These are phyloP conservation scores for Istiophorus platypterus DNA, from an alignment of 2,113 vertebrate genomes.

Conservation along the genomic window DNA sequence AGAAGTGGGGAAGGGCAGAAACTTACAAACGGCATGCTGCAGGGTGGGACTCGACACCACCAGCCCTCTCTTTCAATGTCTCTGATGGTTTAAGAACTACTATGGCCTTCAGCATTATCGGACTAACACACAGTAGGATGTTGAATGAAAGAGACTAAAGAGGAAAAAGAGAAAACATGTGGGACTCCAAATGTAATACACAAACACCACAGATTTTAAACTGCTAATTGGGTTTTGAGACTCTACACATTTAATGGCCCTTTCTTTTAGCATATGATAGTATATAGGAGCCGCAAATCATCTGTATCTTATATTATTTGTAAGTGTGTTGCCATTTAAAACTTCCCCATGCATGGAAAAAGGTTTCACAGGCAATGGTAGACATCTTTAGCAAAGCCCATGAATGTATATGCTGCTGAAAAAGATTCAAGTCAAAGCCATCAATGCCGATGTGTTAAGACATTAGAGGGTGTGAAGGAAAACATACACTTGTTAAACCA, in stretches of 20 bases:
- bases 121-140: constrained; percentile 55
- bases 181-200: constrained; percentile 18
- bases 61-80: constrained; percentile 53
- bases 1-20: constrained; percentile 68
- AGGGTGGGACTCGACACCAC: constrained; percentile 78
- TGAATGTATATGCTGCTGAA: background rate
- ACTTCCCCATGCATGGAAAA: no score
- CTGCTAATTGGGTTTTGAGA: background rate
- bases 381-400: background rate
- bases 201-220: constrained; percentile 23
- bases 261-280: background rate
- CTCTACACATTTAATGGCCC: background rate
- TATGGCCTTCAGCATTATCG: constrained; percentile 68
- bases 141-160: constrained; percentile 36
- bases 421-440: constrained; percentile 38
- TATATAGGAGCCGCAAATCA: background rate
- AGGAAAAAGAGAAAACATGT: constrained; percentile 15
- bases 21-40: constrained; percentile 75
- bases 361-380: background rate
- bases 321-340: no score
- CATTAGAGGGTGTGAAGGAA: constrained; percentile 37
- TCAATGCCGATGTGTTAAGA: constrained; percentile 30
- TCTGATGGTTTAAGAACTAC: constrained; percentile 71
- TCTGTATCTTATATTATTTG: constrained; percentile 7
- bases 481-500: constrained; percentile 76